Conservation (phyloP, 2,888 invertebrate genomes). For the Tolmerus cingulatus region DNA sequence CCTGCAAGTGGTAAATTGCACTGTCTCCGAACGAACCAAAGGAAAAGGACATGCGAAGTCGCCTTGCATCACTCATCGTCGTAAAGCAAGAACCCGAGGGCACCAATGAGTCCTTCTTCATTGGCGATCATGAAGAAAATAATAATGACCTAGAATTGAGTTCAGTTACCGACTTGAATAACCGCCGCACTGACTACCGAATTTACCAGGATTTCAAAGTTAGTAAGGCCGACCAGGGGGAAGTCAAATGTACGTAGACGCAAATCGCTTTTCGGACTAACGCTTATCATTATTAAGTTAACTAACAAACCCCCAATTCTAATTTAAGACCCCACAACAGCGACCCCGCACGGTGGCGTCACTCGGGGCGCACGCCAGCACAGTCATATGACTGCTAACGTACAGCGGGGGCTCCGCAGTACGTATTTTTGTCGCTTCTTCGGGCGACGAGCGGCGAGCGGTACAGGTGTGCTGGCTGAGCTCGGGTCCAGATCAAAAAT, state of each 20-base stretch:
- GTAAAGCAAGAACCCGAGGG: constrained; percentile 61
- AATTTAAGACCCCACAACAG: neutral
- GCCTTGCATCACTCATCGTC: constrained; percentile 63
- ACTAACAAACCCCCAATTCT: neutral
- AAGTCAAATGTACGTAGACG: constrained; percentile 25
- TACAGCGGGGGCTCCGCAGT: neutral
- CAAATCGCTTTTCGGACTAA: neutral
- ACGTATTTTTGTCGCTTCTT: neutral
- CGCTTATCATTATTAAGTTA: neutral
- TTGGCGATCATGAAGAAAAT: constrained; percentile 18
- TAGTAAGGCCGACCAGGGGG: constrained; percentile 3
- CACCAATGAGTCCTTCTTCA: constrained; percentile 5
- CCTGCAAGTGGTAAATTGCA: constrained; percentile 9
- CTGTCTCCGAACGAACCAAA: neutral
- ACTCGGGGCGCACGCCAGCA: neutral
- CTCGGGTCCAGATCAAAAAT: neutral
- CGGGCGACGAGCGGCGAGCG: neutral
- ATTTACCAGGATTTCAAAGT: constrained; percentile 14
- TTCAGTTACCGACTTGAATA: neutral
- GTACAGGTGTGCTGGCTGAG: neutral
- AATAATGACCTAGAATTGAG: constrained; percentile 33
- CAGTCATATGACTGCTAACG: constrained; percentile 8
- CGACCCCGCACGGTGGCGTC: neutral
- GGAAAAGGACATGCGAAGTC: constrained; percentile 60
- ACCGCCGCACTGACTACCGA: neutral